These are phyloP conservation scores for Dendrolimus punctatus DNA, from an alignment of 1,140 invertebrate species.

Conservation along the genomic window DNA sequence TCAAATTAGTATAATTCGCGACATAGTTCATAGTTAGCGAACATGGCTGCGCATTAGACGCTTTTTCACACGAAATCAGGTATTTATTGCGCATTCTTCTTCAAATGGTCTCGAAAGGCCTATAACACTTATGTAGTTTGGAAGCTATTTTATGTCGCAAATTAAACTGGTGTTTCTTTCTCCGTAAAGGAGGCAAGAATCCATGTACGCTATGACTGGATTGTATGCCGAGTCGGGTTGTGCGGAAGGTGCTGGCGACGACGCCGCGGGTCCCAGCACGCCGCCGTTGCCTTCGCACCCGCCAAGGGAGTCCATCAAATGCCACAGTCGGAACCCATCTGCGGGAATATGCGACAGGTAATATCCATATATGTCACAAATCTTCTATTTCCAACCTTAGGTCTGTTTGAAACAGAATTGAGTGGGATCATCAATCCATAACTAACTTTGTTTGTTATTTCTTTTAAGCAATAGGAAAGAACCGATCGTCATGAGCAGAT, in stretches of 20 bases:
- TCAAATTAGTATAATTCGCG: too few relatives aligned
- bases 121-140: neutral
- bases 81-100: too few relatives aligned
- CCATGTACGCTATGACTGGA: slow-evolving; percentile 91
- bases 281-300: slow-evolving; percentile 55
- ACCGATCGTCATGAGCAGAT: too few relatives aligned
- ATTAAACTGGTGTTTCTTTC: neutral
- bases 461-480: too few relatives aligned
- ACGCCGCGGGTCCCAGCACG: slow-evolving; percentile 46
- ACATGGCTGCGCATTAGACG: too few relatives aligned
- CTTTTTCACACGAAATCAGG: too few relatives aligned
- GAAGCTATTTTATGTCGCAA: neutral
- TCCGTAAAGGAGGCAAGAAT: slow-evolving; percentile 79
- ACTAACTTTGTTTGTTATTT: too few relatives aligned
- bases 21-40: too few relatives aligned
- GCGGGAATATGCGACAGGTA: slow-evolving; percentile 80
- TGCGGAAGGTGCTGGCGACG: slow-evolving; percentile 65
- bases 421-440: too few relatives aligned
- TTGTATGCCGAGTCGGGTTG: slow-evolving; percentile 81
- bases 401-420: too few relatives aligned
- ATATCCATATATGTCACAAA: neutral
- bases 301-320: slow-evolving; percentile 73
- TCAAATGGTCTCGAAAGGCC: too few relatives aligned
- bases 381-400: too few relatives aligned
- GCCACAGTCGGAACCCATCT: slow-evolving; percentile 84